Evolutionary conservation across 2,113 vertebrate genomes (phyloP), one percentile per base, ranked within the genome.

Genomic region (Calyptomena viridis): DNA sequence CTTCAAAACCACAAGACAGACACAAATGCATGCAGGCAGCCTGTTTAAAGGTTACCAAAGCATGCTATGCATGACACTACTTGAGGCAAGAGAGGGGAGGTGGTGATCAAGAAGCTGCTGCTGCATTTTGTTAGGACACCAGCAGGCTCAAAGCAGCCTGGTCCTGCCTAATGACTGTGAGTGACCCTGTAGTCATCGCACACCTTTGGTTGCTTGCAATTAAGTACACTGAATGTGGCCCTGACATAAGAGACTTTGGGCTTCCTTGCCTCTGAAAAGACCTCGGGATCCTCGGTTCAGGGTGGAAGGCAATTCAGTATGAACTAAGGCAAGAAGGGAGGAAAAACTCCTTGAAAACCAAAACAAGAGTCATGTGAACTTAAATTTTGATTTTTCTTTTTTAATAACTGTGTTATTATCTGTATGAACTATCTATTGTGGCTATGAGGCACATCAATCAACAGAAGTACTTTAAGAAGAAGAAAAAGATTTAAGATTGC

Each of bases 261-360:
- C 22, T 71, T 63, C 22, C 7, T 14, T 96, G 89, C 93, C 96
- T 96, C 67, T 77, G 91, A 80, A 96, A 95, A 68, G 85, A 94
- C 53, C 90, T 96, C 66, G 63, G 84, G 74, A 93, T 80, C 78
- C 79, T 97, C 80, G 28, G 33, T 84, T 86, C 84, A 94, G 67
- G 78, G 91, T 86, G 93, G 69, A 95, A 87, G 87, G 52, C 14
- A 44, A 86, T 86, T 91, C 12, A 53, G 37, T 23, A 39, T 40
- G 24, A 95, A 12, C 74, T 78, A 80, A 44, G 49, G 67, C 19
- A 52, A 56, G 16, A 16, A 44, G 71, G 50, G 49, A 94, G 58
- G 50, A 89, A 91, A 73, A 91, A 52, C 74, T 89, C 33, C 39
- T 58, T 87, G 78, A 37, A 96, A 91, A 79, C 3, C 23, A 76